These are phyloP conservation scores for Ephialtes manifestator DNA, from an alignment of 2,888 invertebrate genomes.

Conservation along the genomic window DNA sequence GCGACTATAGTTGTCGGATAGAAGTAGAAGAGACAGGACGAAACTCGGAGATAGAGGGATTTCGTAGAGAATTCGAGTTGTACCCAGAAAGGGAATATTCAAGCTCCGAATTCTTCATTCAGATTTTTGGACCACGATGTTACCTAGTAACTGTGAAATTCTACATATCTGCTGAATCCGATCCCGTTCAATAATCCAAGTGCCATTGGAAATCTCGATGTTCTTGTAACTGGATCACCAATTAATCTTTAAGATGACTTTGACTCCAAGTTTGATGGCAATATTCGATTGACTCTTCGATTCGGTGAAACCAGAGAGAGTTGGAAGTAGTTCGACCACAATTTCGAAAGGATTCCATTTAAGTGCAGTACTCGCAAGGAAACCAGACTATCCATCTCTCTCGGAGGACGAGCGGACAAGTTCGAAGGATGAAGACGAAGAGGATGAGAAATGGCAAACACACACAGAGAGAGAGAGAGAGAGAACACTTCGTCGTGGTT, in stretches of 20 bases:
- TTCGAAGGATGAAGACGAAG: slow-evolving; percentile 13
- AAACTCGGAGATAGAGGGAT: slow-evolving; percentile 22
- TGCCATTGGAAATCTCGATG: slow-evolving; percentile 19
- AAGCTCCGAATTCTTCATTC: slow-evolving; percentile 18
- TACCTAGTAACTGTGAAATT: slow-evolving; percentile 2
- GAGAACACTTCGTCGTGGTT: slow-evolving; percentile 38
- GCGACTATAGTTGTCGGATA: slow-evolving; percentile 67
- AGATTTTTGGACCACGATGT: slow-evolving; percentile 4
- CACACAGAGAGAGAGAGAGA: slow-evolving; percentile 10
- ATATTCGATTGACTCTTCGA: slow-evolving; percentile 56
- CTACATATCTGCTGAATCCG: slow-evolving; percentile 1
- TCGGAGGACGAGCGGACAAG: slow-evolving; percentile 17
- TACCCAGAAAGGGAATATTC: slow-evolving; percentile 23
- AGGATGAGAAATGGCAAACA: slow-evolving; percentile 63
- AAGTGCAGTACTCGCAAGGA: slow-evolving; percentile 37
- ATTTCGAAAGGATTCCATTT: slow-evolving; percentile 47
- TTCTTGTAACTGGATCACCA: slow-evolving; percentile 29
- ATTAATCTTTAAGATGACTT: slow-evolving; percentile 50
- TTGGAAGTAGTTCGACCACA: slow-evolving; percentile 48
- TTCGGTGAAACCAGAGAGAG: slow-evolving; percentile 43
- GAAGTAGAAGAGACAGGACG: slow-evolving; percentile 62
- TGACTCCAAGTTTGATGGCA: slow-evolving; percentile 20
- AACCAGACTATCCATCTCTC: slow-evolving; percentile 23
- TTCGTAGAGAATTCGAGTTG: background rate
- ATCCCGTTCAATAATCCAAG: slow-evolving; percentile 26